phyloP scores from a whole-genome alignment of 2,113 vertebrate genomes.

The Desmodus rotundus region DNA sequence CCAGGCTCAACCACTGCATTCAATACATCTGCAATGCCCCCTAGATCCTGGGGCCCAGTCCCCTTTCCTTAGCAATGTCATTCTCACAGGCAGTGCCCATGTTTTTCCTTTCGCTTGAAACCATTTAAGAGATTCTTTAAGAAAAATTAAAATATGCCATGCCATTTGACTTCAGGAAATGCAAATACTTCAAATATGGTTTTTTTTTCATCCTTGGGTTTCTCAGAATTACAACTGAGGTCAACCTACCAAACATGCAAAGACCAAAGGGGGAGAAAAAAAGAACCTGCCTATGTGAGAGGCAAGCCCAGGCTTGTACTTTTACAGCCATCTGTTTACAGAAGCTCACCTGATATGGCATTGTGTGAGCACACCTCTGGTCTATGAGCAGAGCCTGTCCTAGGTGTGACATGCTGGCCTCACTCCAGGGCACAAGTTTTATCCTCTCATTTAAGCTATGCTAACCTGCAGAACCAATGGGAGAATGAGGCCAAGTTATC shows the following conservation, averaged over 20 bases:
- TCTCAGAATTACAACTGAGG: constrained; percentile 78
- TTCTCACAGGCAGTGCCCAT: background rate
- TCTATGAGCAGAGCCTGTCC: background rate
- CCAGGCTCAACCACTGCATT: background rate
- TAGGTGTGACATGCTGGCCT: background rate
- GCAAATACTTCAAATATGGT: constrained; percentile 48
- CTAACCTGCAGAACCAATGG: background rate
- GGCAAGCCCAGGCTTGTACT: constrained; percentile 15
- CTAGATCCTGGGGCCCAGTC: background rate
- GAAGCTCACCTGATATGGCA: background rate
- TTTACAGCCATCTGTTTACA: background rate
- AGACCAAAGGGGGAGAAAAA: constrained; percentile 42
- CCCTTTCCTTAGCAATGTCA: background rate
- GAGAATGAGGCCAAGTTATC: background rate
- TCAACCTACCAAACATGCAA: constrained; percentile 54
- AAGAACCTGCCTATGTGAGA: constrained; percentile 1
- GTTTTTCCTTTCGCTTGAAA: background rate
- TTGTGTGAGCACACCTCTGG: background rate
- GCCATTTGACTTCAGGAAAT: constrained; percentile 68
- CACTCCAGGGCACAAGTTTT: background rate
- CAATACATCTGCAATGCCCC: background rate
- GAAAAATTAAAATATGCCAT: constrained; percentile 43
- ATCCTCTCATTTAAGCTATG: background rate
- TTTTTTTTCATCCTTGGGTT: constrained; percentile 57
- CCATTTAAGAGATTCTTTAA: constrained; percentile 46